A percentile compares a stretch with the other conserved stretches of the same genome.
Evolutionary conservation across 2,888 invertebrate genomes (phyloP).

Genomic region (Celastrina argiolus): DNA sequence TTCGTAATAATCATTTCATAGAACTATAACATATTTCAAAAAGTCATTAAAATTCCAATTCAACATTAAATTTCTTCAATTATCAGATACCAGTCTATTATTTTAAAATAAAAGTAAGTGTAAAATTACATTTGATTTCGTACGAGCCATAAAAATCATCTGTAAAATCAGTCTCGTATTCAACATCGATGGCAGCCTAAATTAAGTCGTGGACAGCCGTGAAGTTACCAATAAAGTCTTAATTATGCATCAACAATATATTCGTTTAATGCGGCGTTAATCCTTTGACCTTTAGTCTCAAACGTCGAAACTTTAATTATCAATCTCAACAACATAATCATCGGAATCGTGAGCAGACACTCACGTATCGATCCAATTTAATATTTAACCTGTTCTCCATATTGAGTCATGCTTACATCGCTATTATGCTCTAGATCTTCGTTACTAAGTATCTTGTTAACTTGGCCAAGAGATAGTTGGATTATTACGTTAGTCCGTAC

Average conservation of each 20-base stretch:
- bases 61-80: background rate
- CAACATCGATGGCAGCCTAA: constrained; percentile 17
- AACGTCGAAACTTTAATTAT: constrained; percentile 69
- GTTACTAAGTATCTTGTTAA: constrained; percentile 49
- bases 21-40: constrained; percentile 14
- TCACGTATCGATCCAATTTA: constrained; percentile 41
- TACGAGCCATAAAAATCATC: constrained; percentile 9
- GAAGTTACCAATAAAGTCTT: constrained; percentile 30
- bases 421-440: constrained; percentile 36
- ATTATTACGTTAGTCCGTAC: constrained; percentile 71
- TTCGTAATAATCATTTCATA: background rate
- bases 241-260: constrained; percentile 30
- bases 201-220: constrained; percentile 26
- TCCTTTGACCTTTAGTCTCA: constrained; percentile 51
- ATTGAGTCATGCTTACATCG: constrained; percentile 33
- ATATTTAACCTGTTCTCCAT: constrained; percentile 37
- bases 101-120: constrained; percentile 2
- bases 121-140: constrained; percentile 8
- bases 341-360: constrained; percentile 59
- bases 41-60: constrained; percentile 8
- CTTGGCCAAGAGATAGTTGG: constrained; percentile 58
- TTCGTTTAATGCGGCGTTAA: constrained; percentile 32
- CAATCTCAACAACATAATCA: constrained; percentile 72
- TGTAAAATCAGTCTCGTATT: constrained; percentile 4
- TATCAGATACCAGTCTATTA: background rate